Conservation (phyloP, 2,113 vertebrate species). For the Opisthocomus hoazin region DNA sequence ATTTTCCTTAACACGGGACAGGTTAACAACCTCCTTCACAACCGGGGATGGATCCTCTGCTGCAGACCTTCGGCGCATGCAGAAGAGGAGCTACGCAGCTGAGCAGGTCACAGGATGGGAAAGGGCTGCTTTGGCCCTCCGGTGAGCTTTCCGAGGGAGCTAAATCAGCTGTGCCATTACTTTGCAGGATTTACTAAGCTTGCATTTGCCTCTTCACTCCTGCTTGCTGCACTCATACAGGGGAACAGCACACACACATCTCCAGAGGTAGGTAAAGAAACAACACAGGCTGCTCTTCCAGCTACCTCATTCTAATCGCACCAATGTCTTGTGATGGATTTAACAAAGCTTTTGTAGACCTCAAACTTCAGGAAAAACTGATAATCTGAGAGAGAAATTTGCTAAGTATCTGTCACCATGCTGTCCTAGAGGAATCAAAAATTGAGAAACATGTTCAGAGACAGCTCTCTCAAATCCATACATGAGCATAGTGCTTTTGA, state of each 20-base stretch:
- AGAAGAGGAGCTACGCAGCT: too few relatives aligned
- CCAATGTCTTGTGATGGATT: background rate
- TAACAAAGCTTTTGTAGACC: background rate
- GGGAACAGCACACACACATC: fast-evolving
- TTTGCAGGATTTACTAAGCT: background rate
- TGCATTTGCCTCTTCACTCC: background rate
- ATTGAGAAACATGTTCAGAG: background rate
- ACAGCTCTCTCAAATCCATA: background rate
- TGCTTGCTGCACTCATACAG: background rate
- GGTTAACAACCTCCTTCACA: background rate
- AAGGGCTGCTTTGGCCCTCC: background rate
- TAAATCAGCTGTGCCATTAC: background rate
- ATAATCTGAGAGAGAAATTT: background rate
- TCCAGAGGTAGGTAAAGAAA: background rate
- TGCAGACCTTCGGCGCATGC: background rate
- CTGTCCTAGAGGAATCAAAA: background rate
- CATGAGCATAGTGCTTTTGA: background rate
- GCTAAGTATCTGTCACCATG: background rate
- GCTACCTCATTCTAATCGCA: background rate
- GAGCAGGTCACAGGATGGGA: background rate
- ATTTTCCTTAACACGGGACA: background rate
- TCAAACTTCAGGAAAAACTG: background rate
- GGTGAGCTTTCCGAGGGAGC: background rate
- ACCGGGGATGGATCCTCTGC: background rate
- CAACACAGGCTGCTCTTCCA: background rate